A percentile compares a stretch with the other conserved stretches of the same genome.
These are phyloP conservation scores for Drosophila sturtevanti DNA, from an alignment of 1,140 invertebrate species.

Conservation along the genomic window DNA sequence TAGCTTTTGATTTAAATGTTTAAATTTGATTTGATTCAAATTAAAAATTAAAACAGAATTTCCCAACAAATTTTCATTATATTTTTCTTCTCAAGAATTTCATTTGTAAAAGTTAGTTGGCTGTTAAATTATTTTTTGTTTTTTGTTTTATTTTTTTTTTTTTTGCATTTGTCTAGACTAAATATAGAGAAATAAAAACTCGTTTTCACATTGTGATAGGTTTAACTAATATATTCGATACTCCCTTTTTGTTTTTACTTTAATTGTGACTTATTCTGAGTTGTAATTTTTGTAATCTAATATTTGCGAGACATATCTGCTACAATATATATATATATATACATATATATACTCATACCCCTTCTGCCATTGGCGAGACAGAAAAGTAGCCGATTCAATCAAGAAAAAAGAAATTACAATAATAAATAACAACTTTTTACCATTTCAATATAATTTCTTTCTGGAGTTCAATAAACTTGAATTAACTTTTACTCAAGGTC, in stretches of 20 bases:
- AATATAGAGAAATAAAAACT: slow-evolving; percentile 35
- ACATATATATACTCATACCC: neutral
- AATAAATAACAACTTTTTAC: neutral
- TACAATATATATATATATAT: neutral
- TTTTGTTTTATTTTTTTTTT: too few relatives aligned
- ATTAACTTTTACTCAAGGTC: neutral
- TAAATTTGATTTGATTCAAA: too few relatives aligned
- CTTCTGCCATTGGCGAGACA: slow-evolving; percentile 7
- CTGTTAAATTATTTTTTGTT: too few relatives aligned
- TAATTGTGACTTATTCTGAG: neutral
- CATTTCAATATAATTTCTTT: neutral
- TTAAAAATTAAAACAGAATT: too few relatives aligned
- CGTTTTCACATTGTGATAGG: neutral
- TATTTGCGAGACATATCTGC: slow-evolving; percentile 59
- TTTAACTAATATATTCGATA: too few relatives aligned
- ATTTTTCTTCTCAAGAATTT: too few relatives aligned
- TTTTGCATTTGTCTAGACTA: slow-evolving; percentile 49
- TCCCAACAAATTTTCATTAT: too few relatives aligned
- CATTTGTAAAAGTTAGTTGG: too few relatives aligned
- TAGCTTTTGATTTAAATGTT: too few relatives aligned
- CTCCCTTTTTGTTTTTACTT: too few relatives aligned
- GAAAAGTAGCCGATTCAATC: neutral
- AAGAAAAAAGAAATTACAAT: neutral
- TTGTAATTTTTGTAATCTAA: slow-evolving; percentile 61
- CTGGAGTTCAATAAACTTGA: neutral